phyloP scores from a whole-genome alignment of 2,113 vertebrate genomes.

The Leucosticte australis region DNA sequence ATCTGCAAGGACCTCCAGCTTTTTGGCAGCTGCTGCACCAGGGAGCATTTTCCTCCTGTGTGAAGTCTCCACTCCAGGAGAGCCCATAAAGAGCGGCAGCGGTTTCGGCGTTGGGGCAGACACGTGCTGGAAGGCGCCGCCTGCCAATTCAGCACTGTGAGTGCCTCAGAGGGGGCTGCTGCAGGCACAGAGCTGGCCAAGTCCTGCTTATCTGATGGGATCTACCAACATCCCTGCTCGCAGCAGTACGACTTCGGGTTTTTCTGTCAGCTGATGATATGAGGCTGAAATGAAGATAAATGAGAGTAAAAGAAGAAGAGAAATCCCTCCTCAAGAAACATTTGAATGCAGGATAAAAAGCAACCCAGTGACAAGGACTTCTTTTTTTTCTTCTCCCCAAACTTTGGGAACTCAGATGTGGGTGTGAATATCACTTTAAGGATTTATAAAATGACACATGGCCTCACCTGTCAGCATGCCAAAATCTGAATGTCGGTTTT shows the following conservation, averaged over 20 bases:
- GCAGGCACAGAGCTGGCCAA: not conserved
- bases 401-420: constrained; percentile 64
- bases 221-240: constrained; percentile 11
- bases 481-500: constrained; percentile 76
- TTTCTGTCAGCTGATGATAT: not conserved
- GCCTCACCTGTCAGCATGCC: constrained; percentile 76
- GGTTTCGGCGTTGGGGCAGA: accelerated
- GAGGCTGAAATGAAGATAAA: constrained; percentile 50
- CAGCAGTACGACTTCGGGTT: not conserved
- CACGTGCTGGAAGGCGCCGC: not conserved
- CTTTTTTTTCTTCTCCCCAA: constrained; percentile 19
- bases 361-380: not conserved
- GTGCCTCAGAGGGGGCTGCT: not conserved
- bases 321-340: not conserved
- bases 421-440: constrained; percentile 70
- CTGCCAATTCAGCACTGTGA: not conserved
- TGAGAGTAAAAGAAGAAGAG: not conserved
- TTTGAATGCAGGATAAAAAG: constrained; percentile 25
- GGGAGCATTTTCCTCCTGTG: not conserved
- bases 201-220: not conserved
- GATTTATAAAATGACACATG: constrained; percentile 72
- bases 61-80: not conserved
- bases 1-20: not conserved
- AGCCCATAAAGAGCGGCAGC: not conserved
- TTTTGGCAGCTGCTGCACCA: not conserved